phyloP scores from a whole-genome alignment of 92 coral and sea anemone genomes.

The Parazoanthus swiftii region DNA sequence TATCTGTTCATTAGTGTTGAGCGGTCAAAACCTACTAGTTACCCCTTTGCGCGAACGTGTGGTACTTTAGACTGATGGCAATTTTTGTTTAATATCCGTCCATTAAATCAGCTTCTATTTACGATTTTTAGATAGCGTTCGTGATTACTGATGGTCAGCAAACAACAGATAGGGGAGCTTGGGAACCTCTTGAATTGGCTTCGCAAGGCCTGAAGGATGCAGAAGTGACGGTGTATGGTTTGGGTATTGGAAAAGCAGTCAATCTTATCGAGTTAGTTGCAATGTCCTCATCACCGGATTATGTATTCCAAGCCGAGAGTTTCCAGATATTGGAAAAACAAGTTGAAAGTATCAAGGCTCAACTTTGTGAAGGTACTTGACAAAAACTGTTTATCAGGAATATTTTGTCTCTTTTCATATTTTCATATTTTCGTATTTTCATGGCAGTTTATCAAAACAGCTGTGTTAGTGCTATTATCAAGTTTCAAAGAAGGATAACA shows the following conservation, averaged over 20 bases:
- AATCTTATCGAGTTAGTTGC: background rate
- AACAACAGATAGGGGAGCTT: background rate
- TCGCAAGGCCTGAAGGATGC: background rate
- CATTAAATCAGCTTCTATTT: background rate
- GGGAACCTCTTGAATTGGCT: conserved; percentile 2
- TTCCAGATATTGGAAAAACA: background rate
- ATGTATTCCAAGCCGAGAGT: conserved; percentile 3
- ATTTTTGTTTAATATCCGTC: background rate
- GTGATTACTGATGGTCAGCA: conserved; percentile 27
- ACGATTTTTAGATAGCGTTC: conserved; percentile 8
- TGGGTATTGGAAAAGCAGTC: conserved; percentile 17
- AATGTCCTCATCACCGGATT: background rate
- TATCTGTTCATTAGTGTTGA: no score
- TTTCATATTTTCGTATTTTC: no score
- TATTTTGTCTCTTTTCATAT: no score
- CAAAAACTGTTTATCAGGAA: background rate
- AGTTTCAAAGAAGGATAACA: no score
- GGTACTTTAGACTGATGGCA: no score
- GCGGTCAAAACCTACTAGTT: no score
- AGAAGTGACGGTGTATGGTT: background rate
- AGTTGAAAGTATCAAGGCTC: conserved; percentile 6
- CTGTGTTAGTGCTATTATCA: no score
- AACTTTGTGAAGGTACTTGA: conserved; percentile 22
- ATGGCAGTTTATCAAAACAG: no score
- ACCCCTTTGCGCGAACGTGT: no score